Conservation (phyloP, 2,113 vertebrate genomes). For the Bucco capensis region DNA sequence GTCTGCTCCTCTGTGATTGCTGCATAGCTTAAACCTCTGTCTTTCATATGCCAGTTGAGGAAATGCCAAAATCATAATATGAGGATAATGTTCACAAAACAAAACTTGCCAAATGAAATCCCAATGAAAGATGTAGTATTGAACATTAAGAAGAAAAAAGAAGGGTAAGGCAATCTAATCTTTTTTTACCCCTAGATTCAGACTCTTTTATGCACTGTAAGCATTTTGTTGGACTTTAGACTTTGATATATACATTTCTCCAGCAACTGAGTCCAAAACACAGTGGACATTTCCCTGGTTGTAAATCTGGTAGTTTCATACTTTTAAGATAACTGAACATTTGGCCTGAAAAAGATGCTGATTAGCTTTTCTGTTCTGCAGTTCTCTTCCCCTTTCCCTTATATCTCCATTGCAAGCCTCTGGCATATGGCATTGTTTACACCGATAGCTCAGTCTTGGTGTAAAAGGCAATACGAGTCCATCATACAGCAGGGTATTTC, state of each 20-base stretch:
- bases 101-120: not conserved
- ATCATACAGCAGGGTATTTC: not conserved
- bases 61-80: constrained; percentile 17
- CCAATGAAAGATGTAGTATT: not conserved
- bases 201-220: not conserved
- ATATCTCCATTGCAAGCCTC: not conserved
- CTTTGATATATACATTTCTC: not conserved
- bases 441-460: not conserved
- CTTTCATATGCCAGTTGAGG: constrained; percentile 1
- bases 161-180: not conserved
- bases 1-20: not conserved
- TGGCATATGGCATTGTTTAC: not conserved
- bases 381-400: not conserved
- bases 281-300: not conserved
- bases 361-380: not conserved
- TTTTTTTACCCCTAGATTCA: not conserved
- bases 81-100: not conserved
- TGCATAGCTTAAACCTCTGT: not conserved
- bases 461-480: accelerated
- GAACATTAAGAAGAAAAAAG: not conserved
- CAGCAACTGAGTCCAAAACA: not conserved
- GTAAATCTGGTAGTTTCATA: not conserved
- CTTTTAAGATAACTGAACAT: not conserved
- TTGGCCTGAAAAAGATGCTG: not conserved
- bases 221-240: not conserved